phyloP scores from a whole-genome alignment of 2,888 invertebrate species.

The Torymus aiolomorphi region DNA sequence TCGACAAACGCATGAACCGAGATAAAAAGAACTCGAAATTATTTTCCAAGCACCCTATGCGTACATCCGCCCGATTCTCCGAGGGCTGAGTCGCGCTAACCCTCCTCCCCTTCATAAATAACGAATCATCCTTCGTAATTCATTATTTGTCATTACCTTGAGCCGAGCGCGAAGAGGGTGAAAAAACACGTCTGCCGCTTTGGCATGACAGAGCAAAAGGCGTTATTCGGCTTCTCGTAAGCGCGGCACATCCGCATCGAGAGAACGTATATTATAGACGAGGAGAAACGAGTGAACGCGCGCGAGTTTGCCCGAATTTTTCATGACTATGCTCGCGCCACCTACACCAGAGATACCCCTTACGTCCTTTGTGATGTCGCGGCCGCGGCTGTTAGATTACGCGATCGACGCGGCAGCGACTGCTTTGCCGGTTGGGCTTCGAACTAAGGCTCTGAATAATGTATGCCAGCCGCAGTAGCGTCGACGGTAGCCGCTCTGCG shows the following conservation, averaged over 20 bases:
- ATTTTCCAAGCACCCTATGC: too few species aligned
- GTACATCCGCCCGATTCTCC: neutral
- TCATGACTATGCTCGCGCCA: slow-evolving; percentile 20
- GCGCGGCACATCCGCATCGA: neutral
- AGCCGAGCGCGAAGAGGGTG: too few species aligned
- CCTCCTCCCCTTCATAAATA: slow-evolving; percentile 9
- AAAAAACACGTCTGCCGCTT: too few species aligned
- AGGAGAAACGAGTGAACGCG: neutral
- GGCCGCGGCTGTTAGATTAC: slow-evolving; percentile 11
- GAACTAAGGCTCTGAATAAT: slow-evolving; percentile 67
- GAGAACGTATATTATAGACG: neutral
- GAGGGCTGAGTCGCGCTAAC: neutral
- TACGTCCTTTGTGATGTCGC: neutral
- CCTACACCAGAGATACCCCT: neutral
- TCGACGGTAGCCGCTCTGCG: too few species aligned
- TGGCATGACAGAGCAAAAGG: too few species aligned
- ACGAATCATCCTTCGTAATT: slow-evolving; percentile 16
- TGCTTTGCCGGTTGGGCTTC: slow-evolving; percentile 2
- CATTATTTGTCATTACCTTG: neutral
- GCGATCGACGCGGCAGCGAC: neutral
- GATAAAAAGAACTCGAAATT: too few species aligned
- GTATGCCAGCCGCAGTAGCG: slow-evolving; percentile 67
- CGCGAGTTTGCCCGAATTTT: slow-evolving; percentile 15
- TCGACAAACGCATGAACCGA: too few species aligned
- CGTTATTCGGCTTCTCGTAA: too few species aligned